A percentile compares a stretch with the other conserved stretches of the same genome.
Evolutionary conservation across 2,113 vertebrate species (phyloP).

Genomic region (Triplophysa siluroides): DNA sequence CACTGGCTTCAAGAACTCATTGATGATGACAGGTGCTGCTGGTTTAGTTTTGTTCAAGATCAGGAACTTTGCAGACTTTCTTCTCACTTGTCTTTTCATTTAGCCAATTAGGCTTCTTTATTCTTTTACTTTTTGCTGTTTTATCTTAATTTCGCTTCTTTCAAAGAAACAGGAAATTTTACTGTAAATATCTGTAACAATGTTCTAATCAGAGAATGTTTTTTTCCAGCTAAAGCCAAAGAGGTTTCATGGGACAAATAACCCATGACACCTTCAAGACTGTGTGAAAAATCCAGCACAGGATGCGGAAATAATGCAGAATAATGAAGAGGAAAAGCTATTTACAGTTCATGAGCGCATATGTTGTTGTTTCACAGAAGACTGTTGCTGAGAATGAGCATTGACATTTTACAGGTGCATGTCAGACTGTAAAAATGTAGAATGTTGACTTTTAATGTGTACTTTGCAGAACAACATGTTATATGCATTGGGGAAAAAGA

Average conservation of each 20-base stretch:
- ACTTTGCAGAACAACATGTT: neutral
- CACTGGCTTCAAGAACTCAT: neutral
- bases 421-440: neutral
- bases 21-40: neutral
- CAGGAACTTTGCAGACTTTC: conserved; percentile 8
- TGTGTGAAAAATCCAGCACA: neutral
- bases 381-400: neutral
- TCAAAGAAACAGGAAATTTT: neutral
- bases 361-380: too few species aligned
- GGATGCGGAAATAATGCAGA: neutral
- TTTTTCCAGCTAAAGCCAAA: neutral
- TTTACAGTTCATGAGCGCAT: neutral
- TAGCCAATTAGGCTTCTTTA: neutral
- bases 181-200: neutral
- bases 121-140: neutral
- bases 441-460: neutral
- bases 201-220: neutral
- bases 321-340: neutral
- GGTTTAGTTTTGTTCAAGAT: neutral
- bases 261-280: neutral
- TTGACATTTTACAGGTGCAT: neutral
- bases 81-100: neutral
- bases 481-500: neutral
- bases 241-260: neutral
- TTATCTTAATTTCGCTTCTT: neutral